Evolutionary conservation across 1,140 invertebrate genomes (phyloP).

Genomic region (Diorhabda sublineata): DNA sequence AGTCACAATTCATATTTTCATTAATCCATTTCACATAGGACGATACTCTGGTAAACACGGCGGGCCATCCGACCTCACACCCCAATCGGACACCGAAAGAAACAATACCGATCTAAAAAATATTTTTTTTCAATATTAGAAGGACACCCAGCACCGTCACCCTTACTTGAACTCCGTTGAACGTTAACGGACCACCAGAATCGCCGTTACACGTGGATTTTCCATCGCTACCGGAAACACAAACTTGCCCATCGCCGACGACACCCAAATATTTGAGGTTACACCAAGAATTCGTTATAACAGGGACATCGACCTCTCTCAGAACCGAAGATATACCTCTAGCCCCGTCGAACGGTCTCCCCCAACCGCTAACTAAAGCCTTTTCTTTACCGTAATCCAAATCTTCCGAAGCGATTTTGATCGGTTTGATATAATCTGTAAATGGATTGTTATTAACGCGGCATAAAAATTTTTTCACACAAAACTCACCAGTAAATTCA

Average conservation of each 20-base stretch:
- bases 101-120: constrained; percentile 52
- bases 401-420: constrained; percentile 44
- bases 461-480: no score
- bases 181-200: constrained; percentile 49
- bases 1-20: no score
- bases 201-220: constrained; percentile 48
- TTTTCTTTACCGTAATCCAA: constrained; percentile 45
- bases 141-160: no score
- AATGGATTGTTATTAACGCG: neutral
- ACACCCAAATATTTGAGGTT: constrained; percentile 36
- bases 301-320: constrained; percentile 30
- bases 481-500: constrained; percentile 46
- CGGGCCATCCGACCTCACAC: constrained; percentile 52
- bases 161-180: constrained; percentile 30
- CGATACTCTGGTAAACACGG: constrained; percentile 53
- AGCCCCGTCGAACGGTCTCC: constrained; percentile 45
- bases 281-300: constrained; percentile 41
- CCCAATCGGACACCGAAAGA: constrained; percentile 54
- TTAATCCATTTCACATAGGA: constrained; percentile 52
- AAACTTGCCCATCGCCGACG: constrained; percentile 49
- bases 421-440: constrained; percentile 28
- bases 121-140: no score
- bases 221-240: constrained; percentile 45
- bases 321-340: constrained; percentile 36
- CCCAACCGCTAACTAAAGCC: constrained; percentile 52